A percentile compares a stretch with the other conserved stretches of the same genome.
phyloP scores from a whole-genome alignment of 2,113 vertebrate genomes.

The crab-eating macaque (Macaca fascicularis) region DNA sequence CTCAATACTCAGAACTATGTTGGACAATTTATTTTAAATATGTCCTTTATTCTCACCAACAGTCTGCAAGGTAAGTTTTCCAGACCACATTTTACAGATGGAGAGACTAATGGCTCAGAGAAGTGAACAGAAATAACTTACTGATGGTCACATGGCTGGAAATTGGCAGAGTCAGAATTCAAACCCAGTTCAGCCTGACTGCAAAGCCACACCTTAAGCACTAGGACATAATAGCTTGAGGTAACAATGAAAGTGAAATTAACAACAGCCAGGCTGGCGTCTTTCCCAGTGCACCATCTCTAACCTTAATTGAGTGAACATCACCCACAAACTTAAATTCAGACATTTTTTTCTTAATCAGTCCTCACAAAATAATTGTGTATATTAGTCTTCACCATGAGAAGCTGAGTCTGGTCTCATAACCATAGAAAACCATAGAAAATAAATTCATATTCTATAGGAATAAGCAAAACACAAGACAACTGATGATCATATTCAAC shows the following conservation, averaged over 20 bases:
- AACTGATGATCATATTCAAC: not conserved
- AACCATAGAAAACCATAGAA: not conserved
- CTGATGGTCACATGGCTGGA: not conserved
- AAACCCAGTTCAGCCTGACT: not conserved
- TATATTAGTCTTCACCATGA: not conserved
- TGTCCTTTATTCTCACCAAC: not conserved
- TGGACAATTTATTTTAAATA: not conserved
- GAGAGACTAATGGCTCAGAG: not conserved
- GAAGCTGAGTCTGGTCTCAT: not conserved
- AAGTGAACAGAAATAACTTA: not conserved
- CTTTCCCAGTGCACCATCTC: not conserved
- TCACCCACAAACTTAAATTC: slow-evolving; percentile 2
- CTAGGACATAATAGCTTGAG: not conserved
- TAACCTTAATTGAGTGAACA: not conserved
- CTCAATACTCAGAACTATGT: not conserved
- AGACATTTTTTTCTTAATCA: not conserved
- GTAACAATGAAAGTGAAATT: not conserved
- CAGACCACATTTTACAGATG: not conserved
- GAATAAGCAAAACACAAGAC: not conserved
- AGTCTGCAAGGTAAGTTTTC: not conserved
- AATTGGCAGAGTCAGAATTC: not conserved
- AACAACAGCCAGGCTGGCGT: not conserved
- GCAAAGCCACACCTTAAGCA: not conserved
- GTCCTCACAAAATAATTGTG: not conserved
- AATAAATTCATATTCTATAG: not conserved